Conservation (phyloP, 2,797 vertebrate genomes). For the Artibeus jamaicensis region DNA sequence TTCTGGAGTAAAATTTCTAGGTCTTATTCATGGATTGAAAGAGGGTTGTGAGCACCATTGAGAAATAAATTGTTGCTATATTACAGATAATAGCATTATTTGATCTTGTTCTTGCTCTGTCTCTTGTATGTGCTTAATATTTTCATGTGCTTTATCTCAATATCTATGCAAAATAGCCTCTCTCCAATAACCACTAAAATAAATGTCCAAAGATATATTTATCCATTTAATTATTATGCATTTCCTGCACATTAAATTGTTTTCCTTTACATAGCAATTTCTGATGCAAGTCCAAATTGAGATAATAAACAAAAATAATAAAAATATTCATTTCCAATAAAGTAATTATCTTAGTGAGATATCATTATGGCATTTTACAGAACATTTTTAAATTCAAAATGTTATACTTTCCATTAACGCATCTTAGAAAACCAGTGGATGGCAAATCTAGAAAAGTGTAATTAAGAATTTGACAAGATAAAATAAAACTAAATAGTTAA, state of each 20-base stretch:
- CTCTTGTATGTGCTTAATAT: not conserved
- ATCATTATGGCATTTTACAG: not conserved
- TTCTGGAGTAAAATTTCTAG: not conserved
- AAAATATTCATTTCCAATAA: not conserved
- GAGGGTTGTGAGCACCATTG: not conserved
- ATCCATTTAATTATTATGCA: not conserved
- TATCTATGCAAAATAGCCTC: not conserved
- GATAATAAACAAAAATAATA: not conserved
- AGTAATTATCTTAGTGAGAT: not conserved
- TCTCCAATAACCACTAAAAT: not conserved
- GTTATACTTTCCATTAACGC: not conserved
- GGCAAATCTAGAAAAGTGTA: not conserved
- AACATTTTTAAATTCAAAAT: not conserved
- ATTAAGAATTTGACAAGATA: not conserved
- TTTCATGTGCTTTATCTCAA: not conserved
- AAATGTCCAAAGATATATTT: not conserved
- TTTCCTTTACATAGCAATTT: not conserved
- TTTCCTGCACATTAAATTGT: not conserved
- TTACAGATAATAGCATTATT: not conserved
- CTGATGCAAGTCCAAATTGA: not conserved
- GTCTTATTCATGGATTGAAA: not conserved
- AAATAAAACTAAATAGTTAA: not conserved
- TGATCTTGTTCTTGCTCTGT: not conserved
- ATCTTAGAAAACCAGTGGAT: not conserved
- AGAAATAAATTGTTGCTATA: not conserved